Base-by-base conservation (phyloP, 2,888 invertebrate genomes). In the Sinodicranocentrus sp. region DNA sequence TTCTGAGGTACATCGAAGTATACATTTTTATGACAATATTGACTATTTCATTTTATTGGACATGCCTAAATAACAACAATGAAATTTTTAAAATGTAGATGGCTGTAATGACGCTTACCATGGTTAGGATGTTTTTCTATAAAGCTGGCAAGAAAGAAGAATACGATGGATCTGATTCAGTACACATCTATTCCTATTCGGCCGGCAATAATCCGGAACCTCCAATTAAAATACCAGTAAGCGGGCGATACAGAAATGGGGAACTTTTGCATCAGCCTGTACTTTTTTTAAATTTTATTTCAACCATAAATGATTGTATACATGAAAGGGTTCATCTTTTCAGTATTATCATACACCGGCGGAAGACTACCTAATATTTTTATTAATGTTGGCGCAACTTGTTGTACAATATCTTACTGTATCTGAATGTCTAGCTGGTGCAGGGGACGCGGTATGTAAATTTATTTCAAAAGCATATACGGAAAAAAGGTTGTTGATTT, bases 381-480 rank as follows among this genome's bases (percentile, higher is more conserved):
- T 39, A 0, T 43, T 85, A 17, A 57, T 78, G 2, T 23, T 78
- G n/a, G 2, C 59, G 15, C 43, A 52, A 13, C 28, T 77, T 1
- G 1, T 44, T 1, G 2, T 78, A 21, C 78, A 86, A 15, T 86
- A 77, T 19, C 2, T 86, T 0, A 23, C 43, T 2, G 84, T 82
- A 5, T 57, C 82, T 2, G 86, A 86, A 44, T 2, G 25, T 0
- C 39, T 86, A 19, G 59, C 84, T 1, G 13, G 23, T 3, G 80
- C 86, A 23, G 70, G 77, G 6, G 28, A 33, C 28, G 72, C 86
- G 63, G 86, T 84, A 80, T 0, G 28, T n/a, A n/a, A n/a, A n/a
- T n/a, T n/a, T n/a, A n/a, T n/a, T n/a, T n/a, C n/a, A n/a, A n/a
- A n/a, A n/a, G n/a, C n/a, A n/a, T 52, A 17, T 13, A 52, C 10